Evolutionary conservation across 1,140 invertebrate genomes (phyloP), one percentile per base, ranked within the genome.

Genomic region (Zaprionus kolodkinae): DNA sequence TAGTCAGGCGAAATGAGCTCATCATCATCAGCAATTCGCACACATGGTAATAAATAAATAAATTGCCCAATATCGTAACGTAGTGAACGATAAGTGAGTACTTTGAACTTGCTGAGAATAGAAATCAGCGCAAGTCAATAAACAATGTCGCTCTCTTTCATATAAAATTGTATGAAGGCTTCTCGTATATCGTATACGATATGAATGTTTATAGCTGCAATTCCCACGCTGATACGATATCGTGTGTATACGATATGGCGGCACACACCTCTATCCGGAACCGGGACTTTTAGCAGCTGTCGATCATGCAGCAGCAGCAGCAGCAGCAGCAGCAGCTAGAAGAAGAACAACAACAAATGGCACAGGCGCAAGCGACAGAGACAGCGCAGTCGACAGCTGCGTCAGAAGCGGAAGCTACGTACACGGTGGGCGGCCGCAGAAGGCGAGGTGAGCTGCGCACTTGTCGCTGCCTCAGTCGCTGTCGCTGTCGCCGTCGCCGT

Each of bases 271-370:
- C 69, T 65, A 72, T 21, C 11, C 48, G 48, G 21, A 56, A 70
- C 50, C 40, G 52, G 66, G 72, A 74, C 70, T 54, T 72, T 63
- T 59, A 54, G 76, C 36, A 33, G 50, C 56, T 72, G 40, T 21
- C 40, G 76, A 75, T 75, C 66, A 64, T 60, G 75, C 75, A 62
- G 65, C 45, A 72, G 59, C 61, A 59, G 64, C 25, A 27, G 25
- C 25, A 27, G 75, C n/a, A n/a, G n/a, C n/a, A n/a, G n/a, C 75
- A 62, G 65, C 60, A 62, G 50, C 27, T 33, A 54, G 43, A 36
- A 63, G 52, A 63, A 59, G 52, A 61, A 63, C 13, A 57, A 27
- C 72, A 61, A 56, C 60, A 62, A 50, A 50, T 35, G 17, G 33
- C 43, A 50, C n/a, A 38, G 60, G 30, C 57, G 67, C 45, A 56